Conservation (phyloP, 2,888 invertebrate genomes). For the Homarus gammarus region DNA sequence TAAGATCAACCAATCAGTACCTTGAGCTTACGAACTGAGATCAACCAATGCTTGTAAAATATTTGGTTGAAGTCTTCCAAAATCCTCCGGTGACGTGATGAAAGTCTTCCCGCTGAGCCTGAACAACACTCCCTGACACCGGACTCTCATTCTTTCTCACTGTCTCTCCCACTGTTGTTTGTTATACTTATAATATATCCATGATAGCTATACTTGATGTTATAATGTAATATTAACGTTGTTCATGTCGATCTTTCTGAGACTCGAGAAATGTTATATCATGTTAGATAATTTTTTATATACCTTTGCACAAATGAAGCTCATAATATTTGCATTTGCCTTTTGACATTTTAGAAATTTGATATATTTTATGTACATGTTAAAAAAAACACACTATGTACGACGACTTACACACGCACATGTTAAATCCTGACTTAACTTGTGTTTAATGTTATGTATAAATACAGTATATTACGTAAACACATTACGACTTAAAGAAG, state of each 20-base stretch:
- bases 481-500: no score
- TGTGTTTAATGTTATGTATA: no score
- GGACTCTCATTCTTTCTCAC: neutral
- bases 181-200: neutral
- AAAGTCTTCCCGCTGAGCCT: no score
- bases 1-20: no score
- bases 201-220: constrained; percentile 14
- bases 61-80: no score
- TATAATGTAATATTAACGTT: constrained; percentile 58
- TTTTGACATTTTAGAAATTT: constrained; percentile 24
- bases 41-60: no score
- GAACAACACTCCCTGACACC: neutral
- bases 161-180: neutral
- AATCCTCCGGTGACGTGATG: no score
- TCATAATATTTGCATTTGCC: constrained; percentile 65
- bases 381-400: constrained; percentile 13
- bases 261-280: constrained; percentile 26
- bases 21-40: no score
- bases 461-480: no score
- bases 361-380: constrained; percentile 8
- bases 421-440: no score
- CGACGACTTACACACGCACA: constrained; percentile 18
- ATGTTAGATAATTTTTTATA: neutral
- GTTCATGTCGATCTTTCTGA: constrained; percentile 48
- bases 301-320: constrained; percentile 50